Evolutionary conservation across 2,797 vertebrate species (phyloP), one percentile per base, ranked within the genome.

Genomic region (Characodon lateralis): DNA sequence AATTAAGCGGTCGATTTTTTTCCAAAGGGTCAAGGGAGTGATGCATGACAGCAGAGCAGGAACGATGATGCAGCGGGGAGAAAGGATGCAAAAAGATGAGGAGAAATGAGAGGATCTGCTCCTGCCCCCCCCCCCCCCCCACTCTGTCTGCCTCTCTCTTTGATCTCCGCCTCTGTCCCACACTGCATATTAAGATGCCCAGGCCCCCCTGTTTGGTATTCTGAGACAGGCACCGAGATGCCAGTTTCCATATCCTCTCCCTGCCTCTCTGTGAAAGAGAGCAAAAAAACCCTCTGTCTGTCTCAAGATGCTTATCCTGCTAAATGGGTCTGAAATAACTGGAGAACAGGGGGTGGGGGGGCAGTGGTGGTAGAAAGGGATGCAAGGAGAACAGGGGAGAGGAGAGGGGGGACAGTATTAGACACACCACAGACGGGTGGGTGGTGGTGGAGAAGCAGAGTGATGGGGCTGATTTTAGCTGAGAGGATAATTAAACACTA

Each of bases 401-500:
- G 80, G 80, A 71, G 78, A 72, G 86, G 72, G 80, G 89, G 82
- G 88, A 79, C 76, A 83, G 91, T 90, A 90, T 91, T 88, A 92
- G 90, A 93, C 89, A 90, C 89, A 88, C 86, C 87, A 91, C 91
- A 92, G 91, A 91, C 88, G 83, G 89, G 85, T 83, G 86, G 66
- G 87, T 72, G 81, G 65, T 48, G 7, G 65, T 2, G 63, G 79
- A 85, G 83, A 88, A 69, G 89, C 86, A 80, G 89, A 90, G 86
- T 89, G 91, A 92, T 94, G 90, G 96, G 97, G 96, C 96, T 97
- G 96, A 97, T 97, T 97, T 97, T 96, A 97, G 96, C 96, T 96
- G 96, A 96, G 96, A 96, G 96, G 96, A 96, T 97, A 94, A 97
- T 97, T 97, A 98, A 97, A 96, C 96, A 92, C 95, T 97, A 97